Evolutionary conservation across 2,797 vertebrate species (phyloP), one percentile per base, ranked within the genome.

Genomic region (Enteromius radiatus): DNA sequence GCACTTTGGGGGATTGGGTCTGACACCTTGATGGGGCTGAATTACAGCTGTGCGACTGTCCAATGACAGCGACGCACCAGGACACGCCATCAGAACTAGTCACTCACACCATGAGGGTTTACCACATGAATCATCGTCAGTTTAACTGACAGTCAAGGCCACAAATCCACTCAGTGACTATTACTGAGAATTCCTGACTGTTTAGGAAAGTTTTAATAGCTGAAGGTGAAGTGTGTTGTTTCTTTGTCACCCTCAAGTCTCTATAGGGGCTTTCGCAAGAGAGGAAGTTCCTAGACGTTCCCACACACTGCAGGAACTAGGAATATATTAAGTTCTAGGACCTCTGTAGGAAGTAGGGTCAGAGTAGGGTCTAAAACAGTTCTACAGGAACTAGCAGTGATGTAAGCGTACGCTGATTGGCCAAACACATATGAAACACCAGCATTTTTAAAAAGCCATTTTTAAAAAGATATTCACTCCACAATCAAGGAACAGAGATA

Each of bases 41-140:
- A 41, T 68, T 67, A 67, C 59, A 65, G 33, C 43, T 14, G 65
- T 33, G 26, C 26, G 71, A 67, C n/a, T 52, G 63, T 17, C 54
- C 26, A 12, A 43, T 23, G 81, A 81, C 74, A 78, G 61, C 23
- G 38, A 76, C 56, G 26, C 61, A 33, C 14, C 19, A 38, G 19
- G 76, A 78, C 12, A 5, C n/a, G 1, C 61, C 33, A 15, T 80
- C 82, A 84, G 56, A 84, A n/a, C 61, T 56, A 23, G 61, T 79
- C 54, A 54, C 69, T 79, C 45, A 5, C 43, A 65, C 12, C 2
- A 23, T 26, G 47, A 78, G 45, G 43, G 5, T 61, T 52, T 64
- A 74, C n/a, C 52, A 64, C 61, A 67, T 56, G n/a, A 70, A 69
- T 86, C 52, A 78, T 49, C 12, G 28, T 76, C 26, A 31, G 64